Percentiles rank a stretch among this genome's conserved stretches.
phyloP scores from a whole-genome alignment of 2,113 vertebrate genomes.

The Anoura caudifer region DNA sequence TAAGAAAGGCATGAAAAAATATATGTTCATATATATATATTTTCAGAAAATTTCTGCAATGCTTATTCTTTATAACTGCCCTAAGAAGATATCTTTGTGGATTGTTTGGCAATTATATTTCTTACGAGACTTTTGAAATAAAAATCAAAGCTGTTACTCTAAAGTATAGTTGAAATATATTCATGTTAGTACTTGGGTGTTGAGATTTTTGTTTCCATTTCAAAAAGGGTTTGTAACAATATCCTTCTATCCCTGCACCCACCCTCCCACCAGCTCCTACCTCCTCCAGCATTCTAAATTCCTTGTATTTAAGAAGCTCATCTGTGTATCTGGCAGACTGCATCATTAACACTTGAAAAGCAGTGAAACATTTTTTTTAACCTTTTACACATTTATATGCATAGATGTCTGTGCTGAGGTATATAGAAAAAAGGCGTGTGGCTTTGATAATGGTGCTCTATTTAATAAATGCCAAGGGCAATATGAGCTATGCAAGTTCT shows the following conservation, averaged over 20 bases:
- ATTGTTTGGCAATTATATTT: not conserved
- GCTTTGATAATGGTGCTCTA: slow-evolving; percentile 10
- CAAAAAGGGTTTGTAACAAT: not conserved
- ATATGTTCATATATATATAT: no score
- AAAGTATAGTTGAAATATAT: slow-evolving; percentile 32
- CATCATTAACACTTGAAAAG: slow-evolving; percentile 49
- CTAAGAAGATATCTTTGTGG: slow-evolving; percentile 43
- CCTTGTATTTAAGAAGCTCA: slow-evolving; percentile 28
- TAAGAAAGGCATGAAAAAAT: slow-evolving; percentile 52
- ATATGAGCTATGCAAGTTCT: fast-evolving
- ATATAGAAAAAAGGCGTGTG: not conserved
- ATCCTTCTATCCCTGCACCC: not conserved
- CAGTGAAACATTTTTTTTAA: not conserved
- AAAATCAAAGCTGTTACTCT: slow-evolving; percentile 31
- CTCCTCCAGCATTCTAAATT: slow-evolving; percentile 6
- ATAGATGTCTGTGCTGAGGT: slow-evolving; percentile 47
- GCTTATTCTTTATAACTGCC: not conserved
- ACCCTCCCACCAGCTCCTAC: fast-evolving
- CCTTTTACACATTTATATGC: slow-evolving; percentile 32
- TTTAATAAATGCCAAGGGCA: not conserved
- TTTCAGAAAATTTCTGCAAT: slow-evolving; percentile 34
- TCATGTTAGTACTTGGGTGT: slow-evolving; percentile 30
- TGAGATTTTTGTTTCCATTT: slow-evolving; percentile 52
- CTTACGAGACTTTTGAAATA: slow-evolving; percentile 33
- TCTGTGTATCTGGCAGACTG: slow-evolving; percentile 9